Base-by-base conservation (phyloP, 30 jellyfish, hydroid and myxozoan genomes). In the Cassiopea andromeda region DNA sequence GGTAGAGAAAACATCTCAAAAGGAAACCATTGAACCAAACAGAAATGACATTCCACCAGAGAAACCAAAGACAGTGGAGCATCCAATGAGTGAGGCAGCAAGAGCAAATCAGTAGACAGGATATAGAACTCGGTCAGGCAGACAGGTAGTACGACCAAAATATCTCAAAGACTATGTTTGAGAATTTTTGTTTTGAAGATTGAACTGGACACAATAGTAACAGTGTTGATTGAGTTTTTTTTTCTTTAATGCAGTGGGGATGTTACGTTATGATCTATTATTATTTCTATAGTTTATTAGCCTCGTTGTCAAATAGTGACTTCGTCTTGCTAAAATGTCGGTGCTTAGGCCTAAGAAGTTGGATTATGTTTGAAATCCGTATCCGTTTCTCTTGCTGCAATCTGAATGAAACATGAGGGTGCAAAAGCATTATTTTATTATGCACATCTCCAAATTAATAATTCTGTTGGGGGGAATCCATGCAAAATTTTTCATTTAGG, bases 101-200 rank as follows among this genome's bases (percentile, higher is more conserved):
- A 75, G 84, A 75, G 64, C 84, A 44, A 45, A 75, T 75, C 67
- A 75, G 89, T 81, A 81, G 89, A 58, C 75, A 78, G 78, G 89
- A 48, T 81, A 81, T 81, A 81, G 89, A 81, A 81, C 89, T 38
- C 89, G 89, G 54, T 81, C 89, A 60, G 89, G 81, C 46, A 81
- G 89, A 81, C 89, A 81, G 75, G 48, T 81, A 58, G 80, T 57
- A 81, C 74, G 54, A 66, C 89, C 89, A 0, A 10, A 64, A 81
- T 81, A 81, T 60, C 89, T 81, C 80, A 81, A 27, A 64, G 80
- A 81, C 89, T 81, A 60, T 66, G 89, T 79, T 79, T 79, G 77
- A 79, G 77, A 79, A 79, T 79, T 79, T 27, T 79, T 79, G 57
- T 79, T 79, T 79, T 79, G 69, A 27, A 27, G 38, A 27, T 27